Conservation (phyloP, 2,113 vertebrate species). For the Oreochromis tanganicae region DNA sequence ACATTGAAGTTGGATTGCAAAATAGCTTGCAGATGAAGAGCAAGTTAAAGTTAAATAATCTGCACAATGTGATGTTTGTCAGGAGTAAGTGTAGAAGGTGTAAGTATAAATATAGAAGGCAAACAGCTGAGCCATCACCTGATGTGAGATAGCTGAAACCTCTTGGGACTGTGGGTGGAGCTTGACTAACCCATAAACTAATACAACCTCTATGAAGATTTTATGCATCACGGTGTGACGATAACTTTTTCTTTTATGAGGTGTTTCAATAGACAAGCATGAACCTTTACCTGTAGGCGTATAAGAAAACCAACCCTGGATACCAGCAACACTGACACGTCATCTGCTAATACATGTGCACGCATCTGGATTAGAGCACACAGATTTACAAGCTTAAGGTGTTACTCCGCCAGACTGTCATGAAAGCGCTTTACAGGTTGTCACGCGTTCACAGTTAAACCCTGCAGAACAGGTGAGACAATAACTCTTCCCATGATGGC, state of each 20-base stretch:
- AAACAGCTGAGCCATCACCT: not conserved
- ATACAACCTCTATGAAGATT: not conserved
- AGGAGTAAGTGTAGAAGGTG: not conserved
- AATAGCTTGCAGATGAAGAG: not conserved
- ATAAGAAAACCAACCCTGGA: conserved; percentile 6
- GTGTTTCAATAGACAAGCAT: not conserved
- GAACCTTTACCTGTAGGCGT: conserved; percentile 7
- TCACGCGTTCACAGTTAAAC: conserved; percentile 18
- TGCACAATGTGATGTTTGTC: not conserved
- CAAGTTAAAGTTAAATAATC: not conserved
- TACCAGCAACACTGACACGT: not conserved
- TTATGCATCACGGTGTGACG: not conserved
- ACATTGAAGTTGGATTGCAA: not conserved
- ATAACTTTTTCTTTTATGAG: not conserved
- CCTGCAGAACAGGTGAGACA: not conserved
- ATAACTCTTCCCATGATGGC: conserved; percentile 2
- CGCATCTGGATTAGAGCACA: not conserved
- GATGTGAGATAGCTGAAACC: not conserved
- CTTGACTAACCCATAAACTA: not conserved
- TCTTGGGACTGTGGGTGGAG: not conserved
- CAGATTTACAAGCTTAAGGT: conserved; percentile 46
- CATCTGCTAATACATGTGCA: conserved; percentile 18
- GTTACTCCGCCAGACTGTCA: conserved; percentile 18
- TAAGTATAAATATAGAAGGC: not conserved
- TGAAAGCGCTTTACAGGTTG: not conserved